Conservation (phyloP, 2,797 vertebrate genomes). For the Chromobotia macracanthus region DNA sequence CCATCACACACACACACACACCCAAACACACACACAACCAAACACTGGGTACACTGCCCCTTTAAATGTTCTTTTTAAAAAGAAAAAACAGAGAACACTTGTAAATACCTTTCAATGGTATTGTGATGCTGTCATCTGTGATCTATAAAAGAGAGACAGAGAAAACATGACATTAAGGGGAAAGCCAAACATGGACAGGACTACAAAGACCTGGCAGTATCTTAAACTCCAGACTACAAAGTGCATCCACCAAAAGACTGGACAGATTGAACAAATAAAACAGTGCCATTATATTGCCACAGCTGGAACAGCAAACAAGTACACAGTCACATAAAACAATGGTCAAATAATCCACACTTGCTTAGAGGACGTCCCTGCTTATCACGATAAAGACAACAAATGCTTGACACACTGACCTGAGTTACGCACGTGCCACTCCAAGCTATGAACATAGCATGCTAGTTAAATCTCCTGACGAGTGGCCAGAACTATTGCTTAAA, state of each 20-base stretch:
- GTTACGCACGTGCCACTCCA: not conserved
- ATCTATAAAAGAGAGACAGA: slow-evolving; percentile 56
- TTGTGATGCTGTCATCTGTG: slow-evolving; percentile 56
- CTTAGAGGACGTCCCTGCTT: not conserved
- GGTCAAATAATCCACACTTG: not conserved
- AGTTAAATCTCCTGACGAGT: slow-evolving; percentile 18
- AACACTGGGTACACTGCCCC: not conserved
- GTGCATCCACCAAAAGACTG: not conserved
- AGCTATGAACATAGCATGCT: not conserved
- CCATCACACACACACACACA: too few relatives aligned
- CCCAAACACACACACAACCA: not conserved
- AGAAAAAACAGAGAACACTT: not conserved
- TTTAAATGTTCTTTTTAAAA: not conserved
- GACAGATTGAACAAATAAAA: slow-evolving; percentile 26
- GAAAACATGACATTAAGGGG: slow-evolving; percentile 9
- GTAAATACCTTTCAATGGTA: slow-evolving; percentile 64
- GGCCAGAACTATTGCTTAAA: not conserved
- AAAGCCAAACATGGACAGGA: slow-evolving; percentile 10
- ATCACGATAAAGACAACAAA: slow-evolving; percentile 22
- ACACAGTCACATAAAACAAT: slow-evolving; percentile 13
- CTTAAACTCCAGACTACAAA: slow-evolving; percentile 13
- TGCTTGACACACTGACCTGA: slow-evolving; percentile 26
- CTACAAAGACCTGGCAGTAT: slow-evolving; percentile 2
- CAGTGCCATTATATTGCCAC: not conserved
- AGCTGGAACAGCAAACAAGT: slow-evolving; percentile 26